Evolutionary conservation across 2,888 invertebrate species (phyloP).

Genomic region (Boloria selene): DNA sequence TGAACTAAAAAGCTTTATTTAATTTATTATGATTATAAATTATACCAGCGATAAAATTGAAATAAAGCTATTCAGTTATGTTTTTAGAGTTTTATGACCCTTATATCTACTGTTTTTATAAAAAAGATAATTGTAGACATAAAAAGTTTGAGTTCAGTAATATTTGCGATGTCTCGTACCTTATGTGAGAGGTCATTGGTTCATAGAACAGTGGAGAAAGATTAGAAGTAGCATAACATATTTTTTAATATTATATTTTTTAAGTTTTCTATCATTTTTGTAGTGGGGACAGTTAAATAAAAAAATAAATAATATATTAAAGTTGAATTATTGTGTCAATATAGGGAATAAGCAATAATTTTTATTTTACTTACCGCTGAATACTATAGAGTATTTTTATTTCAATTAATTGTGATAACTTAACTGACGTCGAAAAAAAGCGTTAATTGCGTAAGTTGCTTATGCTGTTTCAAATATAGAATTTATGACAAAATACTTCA

Average conservation of each 20-base stretch:
- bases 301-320: no score
- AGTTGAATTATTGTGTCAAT: constrained; percentile 5
- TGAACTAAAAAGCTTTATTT: no score
- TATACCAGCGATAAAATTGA: neutral
- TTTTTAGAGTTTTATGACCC: neutral
- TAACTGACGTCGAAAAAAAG: no score
- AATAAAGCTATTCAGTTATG: neutral
- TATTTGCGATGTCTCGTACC: constrained; percentile 6
- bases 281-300: no score
- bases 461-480: no score
- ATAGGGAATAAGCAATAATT: neutral
- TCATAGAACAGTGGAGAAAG: neutral
- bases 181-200: constrained; percentile 5
- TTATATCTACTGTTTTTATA: neutral
- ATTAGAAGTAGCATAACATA: neutral
- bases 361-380: neutral
- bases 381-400: no score
- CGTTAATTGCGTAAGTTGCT: no score
- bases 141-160: constrained; percentile 5
- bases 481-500: no score
- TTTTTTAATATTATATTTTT: neutral
- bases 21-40: no score
- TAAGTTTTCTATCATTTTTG: neutral
- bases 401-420: no score
- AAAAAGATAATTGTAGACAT: constrained; percentile 1